Conservation (phyloP, 1,140 invertebrate genomes). For the Drosophila neocordata region DNA sequence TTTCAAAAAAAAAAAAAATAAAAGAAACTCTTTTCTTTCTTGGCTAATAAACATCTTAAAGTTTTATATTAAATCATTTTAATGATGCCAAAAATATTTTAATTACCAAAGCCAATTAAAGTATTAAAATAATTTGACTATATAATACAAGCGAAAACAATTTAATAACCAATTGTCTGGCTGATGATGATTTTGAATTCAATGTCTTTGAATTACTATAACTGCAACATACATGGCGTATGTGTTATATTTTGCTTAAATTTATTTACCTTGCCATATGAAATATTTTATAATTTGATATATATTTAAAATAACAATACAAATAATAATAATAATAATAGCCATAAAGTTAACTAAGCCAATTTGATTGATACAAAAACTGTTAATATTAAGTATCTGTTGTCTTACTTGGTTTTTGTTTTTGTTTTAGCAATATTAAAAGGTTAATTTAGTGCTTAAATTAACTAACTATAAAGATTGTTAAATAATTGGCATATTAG, state of each 20-base stretch:
- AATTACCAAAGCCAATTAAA: too few relatives aligned
- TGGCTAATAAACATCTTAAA: too few relatives aligned
- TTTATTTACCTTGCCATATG: conserved; percentile 11
- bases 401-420: too few relatives aligned
- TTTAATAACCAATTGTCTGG: not conserved
- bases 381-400: too few relatives aligned
- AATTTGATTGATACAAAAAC: too few relatives aligned
- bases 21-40: too few relatives aligned
- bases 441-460: not conserved
- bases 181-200: not conserved
- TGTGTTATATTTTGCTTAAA: conserved; percentile 32
- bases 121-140: too few relatives aligned
- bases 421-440: too few relatives aligned
- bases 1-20: too few relatives aligned
- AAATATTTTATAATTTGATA: not conserved
- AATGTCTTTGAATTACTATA: not conserved
- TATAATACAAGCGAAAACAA: not conserved
- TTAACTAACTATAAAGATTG: not conserved
- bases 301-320: not conserved
- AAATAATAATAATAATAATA: not conserved
- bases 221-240: conserved; percentile 35
- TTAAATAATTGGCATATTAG: not conserved
- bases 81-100: too few relatives aligned
- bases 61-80: too few relatives aligned
- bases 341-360: not conserved